Conservation (phyloP, 2,797 vertebrate species). For the Triplophysa bombifrons region DNA sequence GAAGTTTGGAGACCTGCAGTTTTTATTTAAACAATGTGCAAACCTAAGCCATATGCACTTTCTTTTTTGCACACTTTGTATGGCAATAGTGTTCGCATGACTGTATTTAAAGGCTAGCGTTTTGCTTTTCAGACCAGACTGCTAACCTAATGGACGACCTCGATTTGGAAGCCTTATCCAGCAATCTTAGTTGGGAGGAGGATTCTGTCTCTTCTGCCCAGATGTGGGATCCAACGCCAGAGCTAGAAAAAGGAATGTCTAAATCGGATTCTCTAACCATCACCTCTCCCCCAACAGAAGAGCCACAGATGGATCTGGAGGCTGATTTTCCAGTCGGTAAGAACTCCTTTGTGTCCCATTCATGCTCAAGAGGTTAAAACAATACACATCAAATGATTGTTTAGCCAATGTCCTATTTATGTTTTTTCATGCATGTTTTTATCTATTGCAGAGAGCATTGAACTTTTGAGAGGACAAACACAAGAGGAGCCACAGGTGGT, state of each 20-base stretch:
- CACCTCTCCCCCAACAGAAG: constrained; percentile 66
- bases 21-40: no score
- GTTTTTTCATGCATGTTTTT: neutral
- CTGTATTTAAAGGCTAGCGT: neutral
- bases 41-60: no score
- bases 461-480: constrained; percentile 68
- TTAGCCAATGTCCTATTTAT: neutral
- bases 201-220: constrained; percentile 82
- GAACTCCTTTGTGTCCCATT: constrained; percentile 50
- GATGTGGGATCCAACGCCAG: constrained; percentile 72
- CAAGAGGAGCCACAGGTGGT: constrained; percentile 66
- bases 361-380: neutral
- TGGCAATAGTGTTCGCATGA: neutral
- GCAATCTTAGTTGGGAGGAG: constrained; percentile 89
- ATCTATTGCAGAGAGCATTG: constrained; percentile 75
- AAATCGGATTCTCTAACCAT: constrained; percentile 3
- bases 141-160: constrained; percentile 89
- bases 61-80: no score
- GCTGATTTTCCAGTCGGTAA: constrained; percentile 89
- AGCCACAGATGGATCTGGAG: constrained; percentile 88
- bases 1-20: no score
- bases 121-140: constrained; percentile 78
- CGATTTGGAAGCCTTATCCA: constrained; percentile 89
- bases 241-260: constrained; percentile 59
- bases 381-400: neutral